phyloP scores from a whole-genome alignment of 2,113 vertebrate species.

The Haplochromis burtoni region DNA sequence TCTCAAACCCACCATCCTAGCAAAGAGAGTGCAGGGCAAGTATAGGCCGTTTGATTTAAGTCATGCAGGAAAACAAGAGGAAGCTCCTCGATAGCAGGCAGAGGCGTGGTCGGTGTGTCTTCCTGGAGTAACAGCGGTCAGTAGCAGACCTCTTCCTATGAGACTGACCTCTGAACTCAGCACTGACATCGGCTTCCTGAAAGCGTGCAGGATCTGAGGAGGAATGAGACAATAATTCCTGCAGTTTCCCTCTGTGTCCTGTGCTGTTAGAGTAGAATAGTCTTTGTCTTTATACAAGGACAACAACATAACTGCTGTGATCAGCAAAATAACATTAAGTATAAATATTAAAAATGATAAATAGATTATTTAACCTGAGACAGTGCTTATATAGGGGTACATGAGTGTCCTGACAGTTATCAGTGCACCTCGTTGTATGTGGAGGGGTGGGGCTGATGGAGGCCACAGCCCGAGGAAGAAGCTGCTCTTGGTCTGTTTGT shows the following conservation, averaged over 20 bases:
- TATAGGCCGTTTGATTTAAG: neutral
- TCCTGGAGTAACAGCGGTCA: slow-evolving; percentile 28
- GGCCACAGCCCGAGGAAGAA: neutral
- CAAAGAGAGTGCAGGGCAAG: neutral
- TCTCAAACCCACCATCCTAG: neutral
- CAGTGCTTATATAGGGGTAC: neutral
- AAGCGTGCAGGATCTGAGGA: neutral
- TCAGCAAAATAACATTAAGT: neutral
- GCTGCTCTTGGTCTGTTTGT: neutral
- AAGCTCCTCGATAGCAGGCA: neutral
- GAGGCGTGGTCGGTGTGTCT: neutral
- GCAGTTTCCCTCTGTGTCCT: neutral
- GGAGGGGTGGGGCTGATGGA: neutral
- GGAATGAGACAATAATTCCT: neutral
- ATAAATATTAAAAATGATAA: neutral
- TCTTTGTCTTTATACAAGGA: neutral
- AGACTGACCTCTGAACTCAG: slow-evolving; percentile 42
- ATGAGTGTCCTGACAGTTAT: neutral
- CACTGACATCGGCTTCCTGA: slow-evolving; percentile 35
- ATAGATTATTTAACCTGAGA: neutral
- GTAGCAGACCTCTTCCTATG: slow-evolving; percentile 52
- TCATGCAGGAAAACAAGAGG: neutral
- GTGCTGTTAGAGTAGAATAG: neutral
- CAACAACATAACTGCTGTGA: neutral
- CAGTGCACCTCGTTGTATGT: neutral